A percentile compares a stretch with the other conserved stretches of the same genome.
Evolutionary conservation across 92 coral and sea anemone genomes (phyloP).

Genomic region (Scolanthus callimorphus): DNA sequence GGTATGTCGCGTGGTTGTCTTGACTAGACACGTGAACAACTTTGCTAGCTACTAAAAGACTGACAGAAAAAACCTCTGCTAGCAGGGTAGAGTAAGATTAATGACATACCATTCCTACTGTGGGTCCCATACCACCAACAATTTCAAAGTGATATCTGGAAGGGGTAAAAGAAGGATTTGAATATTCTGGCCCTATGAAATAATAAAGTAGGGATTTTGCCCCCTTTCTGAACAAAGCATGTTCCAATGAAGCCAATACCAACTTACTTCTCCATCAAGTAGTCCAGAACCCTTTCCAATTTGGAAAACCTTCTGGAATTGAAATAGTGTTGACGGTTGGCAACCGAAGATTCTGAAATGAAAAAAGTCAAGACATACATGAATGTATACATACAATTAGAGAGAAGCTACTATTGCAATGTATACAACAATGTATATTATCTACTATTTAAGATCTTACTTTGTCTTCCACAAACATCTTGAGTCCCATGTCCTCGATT

Average conservation of each 20-base stretch:
- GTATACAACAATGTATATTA: too few relatives aligned
- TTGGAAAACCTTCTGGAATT: conserved; percentile 87
- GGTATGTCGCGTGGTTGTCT: too few relatives aligned
- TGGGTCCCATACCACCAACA: conserved; percentile 94
- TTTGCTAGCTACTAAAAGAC: too few relatives aligned
- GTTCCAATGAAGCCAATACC: neutral
- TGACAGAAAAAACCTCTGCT: too few relatives aligned
- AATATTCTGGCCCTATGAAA: neutral
- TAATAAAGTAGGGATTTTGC: too few relatives aligned
- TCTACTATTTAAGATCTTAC: conserved; percentile 38
- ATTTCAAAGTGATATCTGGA: conserved; percentile 87
- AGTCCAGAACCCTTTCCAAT: conserved; percentile 83
- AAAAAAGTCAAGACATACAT: neutral
- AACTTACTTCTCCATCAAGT: conserved; percentile 82
- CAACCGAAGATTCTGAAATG: conserved; percentile 51
- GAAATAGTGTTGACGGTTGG: conserved; percentile 86
- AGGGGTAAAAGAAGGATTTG: neutral
- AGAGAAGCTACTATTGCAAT: too few relatives aligned
- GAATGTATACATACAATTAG: too few relatives aligned
- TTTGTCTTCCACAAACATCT: conserved; percentile 82
- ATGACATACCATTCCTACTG: conserved; percentile 78
- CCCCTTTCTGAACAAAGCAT: too few relatives aligned
- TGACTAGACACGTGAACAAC: too few relatives aligned
- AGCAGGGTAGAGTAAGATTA: too few relatives aligned
- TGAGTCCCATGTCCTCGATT: conserved; percentile 76